phyloP scores from a whole-genome alignment of 2,888 invertebrate genomes.

The Cantharis nigra region DNA sequence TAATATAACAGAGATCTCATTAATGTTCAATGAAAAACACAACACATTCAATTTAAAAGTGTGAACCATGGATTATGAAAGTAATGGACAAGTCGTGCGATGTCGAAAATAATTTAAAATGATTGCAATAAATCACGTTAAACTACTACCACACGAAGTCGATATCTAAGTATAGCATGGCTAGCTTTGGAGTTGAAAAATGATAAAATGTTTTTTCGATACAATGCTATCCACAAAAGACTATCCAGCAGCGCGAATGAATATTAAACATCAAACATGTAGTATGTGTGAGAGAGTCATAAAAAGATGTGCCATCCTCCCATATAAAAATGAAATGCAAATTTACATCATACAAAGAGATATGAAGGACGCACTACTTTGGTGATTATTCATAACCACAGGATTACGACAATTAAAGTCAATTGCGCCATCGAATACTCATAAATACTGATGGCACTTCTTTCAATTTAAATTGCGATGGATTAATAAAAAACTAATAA shows the following conservation, averaged over 20 bases:
- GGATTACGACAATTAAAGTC: conserved; percentile 10
- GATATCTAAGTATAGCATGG: background rate
- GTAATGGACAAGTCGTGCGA: background rate
- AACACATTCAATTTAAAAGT: too few species aligned
- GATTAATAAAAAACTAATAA: background rate
- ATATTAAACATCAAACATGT: background rate
- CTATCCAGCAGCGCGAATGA: background rate
- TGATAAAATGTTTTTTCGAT: conserved; percentile 1
- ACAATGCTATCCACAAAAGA: background rate
- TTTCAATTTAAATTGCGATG: background rate
- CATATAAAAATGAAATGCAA: background rate
- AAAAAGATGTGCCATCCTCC: background rate
- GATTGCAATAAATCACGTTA: background rate
- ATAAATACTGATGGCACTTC: background rate
- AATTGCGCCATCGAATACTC: conserved; percentile 5
- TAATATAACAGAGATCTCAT: background rate
- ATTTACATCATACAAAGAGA: background rate
- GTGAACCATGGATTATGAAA: background rate
- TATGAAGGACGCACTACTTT: background rate
- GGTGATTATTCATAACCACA: conserved; percentile 9
- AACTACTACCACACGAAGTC: background rate
- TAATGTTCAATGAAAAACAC: background rate
- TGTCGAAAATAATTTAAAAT: background rate
- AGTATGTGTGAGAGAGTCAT: background rate
- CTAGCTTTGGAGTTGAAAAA: background rate